Base-by-base conservation (phyloP, 2,113 vertebrate species). In the Chaetodon trifascialis region DNA sequence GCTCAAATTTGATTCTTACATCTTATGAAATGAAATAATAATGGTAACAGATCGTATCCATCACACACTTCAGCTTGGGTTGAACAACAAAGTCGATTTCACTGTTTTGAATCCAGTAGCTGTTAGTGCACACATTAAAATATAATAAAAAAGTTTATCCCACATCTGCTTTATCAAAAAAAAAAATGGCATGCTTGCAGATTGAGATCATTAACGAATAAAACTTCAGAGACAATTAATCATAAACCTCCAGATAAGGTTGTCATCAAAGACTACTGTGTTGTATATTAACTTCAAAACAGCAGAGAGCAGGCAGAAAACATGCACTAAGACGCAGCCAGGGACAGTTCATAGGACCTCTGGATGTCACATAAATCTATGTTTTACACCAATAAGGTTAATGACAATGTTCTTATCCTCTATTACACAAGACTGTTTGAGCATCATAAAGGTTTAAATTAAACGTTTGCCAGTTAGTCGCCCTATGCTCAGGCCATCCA, bases 221-320 rank as follows among this genome's bases (percentile, higher is more conserved):
- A 17, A 87, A 76, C 30, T 64, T 86, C 69, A 82, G 75, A 76
- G 36, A 75, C n/a, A 49, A 40, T 11, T 5, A n/a, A 66, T 64
- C 65, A 62, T 67, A 56, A 79, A 79, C 36, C 47, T 34, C 1
- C 0, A 64, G 79, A 86, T 72, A 65, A 67, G 58, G 66, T 14
- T 67, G 30, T 19, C n/a, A 25, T 34, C 30, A 59, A 80, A 77
- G 38, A 70, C 9, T 52, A 38, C 17, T 17, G 51, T 23, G 66
- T 85, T 63, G 80, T 15, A 30, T 21, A 81, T 89, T 89, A 79
- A 85, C 82, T 68, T n/a, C 0, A 34, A 46, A 56, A 42, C 46
- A 49, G 34, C 44, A 46, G 10, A 65, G 36, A 79, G 47, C 21
- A 23, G 44, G 8, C 30, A 44, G 52, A 25, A 76, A 58, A 63